Evolutionary conservation across 2,888 invertebrate genomes (phyloP).

Genomic region (Archips xylosteana): DNA sequence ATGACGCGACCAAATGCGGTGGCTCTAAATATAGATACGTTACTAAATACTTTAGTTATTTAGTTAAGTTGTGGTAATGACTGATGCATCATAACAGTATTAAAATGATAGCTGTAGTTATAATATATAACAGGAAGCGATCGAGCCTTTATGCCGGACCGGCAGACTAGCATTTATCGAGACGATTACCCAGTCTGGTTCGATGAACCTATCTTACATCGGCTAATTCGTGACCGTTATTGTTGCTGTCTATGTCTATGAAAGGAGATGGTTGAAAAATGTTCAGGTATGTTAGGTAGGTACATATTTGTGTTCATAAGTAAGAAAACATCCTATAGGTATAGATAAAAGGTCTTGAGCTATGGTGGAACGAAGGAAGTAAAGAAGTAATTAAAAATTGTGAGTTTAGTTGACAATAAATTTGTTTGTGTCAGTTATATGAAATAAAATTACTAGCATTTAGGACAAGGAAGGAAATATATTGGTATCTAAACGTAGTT

Average conservation of each 20-base stretch:
- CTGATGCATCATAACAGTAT: slow-evolving; percentile 7
- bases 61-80: slow-evolving; percentile 1
- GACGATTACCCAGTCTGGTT: slow-evolving; percentile 32
- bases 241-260: background rate
- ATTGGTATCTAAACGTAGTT: too few species aligned
- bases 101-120: slow-evolving; percentile 25
- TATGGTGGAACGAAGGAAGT: too few species aligned
- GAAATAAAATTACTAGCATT: too few species aligned
- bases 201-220: slow-evolving; percentile 36
- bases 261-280: background rate
- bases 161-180: slow-evolving; percentile 29
- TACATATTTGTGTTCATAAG: background rate
- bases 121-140: slow-evolving; percentile 22
- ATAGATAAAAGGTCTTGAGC: background rate
- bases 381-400: background rate
- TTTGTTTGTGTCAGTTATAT: too few species aligned
- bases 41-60: slow-evolving; percentile 9
- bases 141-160: slow-evolving; percentile 14
- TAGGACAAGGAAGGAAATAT: too few species aligned
- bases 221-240: slow-evolving; percentile 39
- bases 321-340: background rate
- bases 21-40: slow-evolving; percentile 28
- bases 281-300: background rate
- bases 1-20: slow-evolving; percentile 22
- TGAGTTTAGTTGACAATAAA: too few species aligned